These are phyloP conservation scores for Cryptus armator DNA, from an alignment of 2,888 invertebrate genomes.

Conservation along the genomic window DNA sequence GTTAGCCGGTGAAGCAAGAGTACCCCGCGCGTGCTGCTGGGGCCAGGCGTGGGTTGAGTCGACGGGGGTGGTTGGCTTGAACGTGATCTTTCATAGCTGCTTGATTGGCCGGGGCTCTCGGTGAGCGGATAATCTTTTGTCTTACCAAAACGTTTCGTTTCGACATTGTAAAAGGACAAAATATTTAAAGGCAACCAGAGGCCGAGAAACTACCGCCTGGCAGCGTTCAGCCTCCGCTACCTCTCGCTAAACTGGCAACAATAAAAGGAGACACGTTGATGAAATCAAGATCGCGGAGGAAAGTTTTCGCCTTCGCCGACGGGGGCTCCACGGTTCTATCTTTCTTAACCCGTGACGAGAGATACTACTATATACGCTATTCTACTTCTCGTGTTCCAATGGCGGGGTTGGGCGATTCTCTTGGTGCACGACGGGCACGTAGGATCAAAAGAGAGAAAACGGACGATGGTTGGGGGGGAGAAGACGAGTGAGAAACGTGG, in stretches of 20 bases:
- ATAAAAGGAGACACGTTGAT: conserved; percentile 84
- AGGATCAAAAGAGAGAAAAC: conserved; percentile 59
- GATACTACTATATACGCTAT: neutral
- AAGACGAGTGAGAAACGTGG: conserved; percentile 15
- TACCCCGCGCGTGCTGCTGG: conserved; percentile 69
- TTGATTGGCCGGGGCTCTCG: conserved; percentile 80
- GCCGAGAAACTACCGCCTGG: conserved; percentile 18
- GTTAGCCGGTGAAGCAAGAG: conserved; percentile 25
- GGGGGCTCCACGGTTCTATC: conserved; percentile 22
- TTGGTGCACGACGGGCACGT: conserved; percentile 28
- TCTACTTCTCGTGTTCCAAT: conserved; percentile 12
- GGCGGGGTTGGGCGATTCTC: conserved; percentile 14
- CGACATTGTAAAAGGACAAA: conserved; percentile 75
- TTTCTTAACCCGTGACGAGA: conserved; percentile 2
- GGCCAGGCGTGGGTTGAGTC: conserved; percentile 73
- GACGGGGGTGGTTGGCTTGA: conserved; percentile 73
- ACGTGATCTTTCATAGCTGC: conserved; percentile 85
- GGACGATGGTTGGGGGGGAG: conserved; percentile 34
- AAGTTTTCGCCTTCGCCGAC: conserved; percentile 75
- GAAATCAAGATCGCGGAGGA: conserved; percentile 82
- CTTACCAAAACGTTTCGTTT: conserved; percentile 47
- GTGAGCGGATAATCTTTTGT: conserved; percentile 79
- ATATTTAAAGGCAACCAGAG: conserved; percentile 79
- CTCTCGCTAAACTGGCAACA: conserved; percentile 80
- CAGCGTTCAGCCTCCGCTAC: conserved; percentile 3